Evolutionary conservation across 2,797 vertebrate species (phyloP).

Genomic region (Chaenodraco wilsoni): DNA sequence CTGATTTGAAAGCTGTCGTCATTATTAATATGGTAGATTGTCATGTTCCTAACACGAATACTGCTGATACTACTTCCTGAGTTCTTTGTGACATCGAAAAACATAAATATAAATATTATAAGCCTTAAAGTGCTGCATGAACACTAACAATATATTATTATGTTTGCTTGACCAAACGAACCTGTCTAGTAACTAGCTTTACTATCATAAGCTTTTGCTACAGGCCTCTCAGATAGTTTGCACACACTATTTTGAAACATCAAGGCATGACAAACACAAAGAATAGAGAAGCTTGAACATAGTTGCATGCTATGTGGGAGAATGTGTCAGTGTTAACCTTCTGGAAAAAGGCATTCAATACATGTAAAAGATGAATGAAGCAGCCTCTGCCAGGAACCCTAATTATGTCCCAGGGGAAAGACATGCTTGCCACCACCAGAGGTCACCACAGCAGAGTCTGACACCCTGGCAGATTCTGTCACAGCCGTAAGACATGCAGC

Average conservation of each 20-base stretch:
- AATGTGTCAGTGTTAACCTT: slow-evolving; percentile 54
- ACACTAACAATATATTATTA: no score
- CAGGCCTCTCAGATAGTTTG: neutral
- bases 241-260: slow-evolving; percentile 1
- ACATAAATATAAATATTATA: no score
- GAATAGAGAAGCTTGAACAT: neutral
- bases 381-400: slow-evolving; percentile 42
- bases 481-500: slow-evolving; percentile 12
- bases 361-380: slow-evolving; percentile 55
- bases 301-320: slow-evolving; percentile 12
- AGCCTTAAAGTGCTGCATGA: no score
- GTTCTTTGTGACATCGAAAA: no score
- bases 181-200: neutral
- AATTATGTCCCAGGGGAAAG: slow-evolving; percentile 57
- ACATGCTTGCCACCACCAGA: slow-evolving; percentile 50
- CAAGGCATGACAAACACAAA: slow-evolving; percentile 13
- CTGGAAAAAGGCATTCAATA: slow-evolving; percentile 37
- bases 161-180: no score
- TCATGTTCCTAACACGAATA: no score
- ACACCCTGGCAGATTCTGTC: slow-evolving; percentile 39
- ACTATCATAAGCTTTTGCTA: neutral
- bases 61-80: no score
- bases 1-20: no score
- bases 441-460: slow-evolving; percentile 57
- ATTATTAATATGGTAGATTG: no score